Evolutionary conservation across 2,113 vertebrate species (phyloP).

Genomic region (Isurus oxyrinchus): DNA sequence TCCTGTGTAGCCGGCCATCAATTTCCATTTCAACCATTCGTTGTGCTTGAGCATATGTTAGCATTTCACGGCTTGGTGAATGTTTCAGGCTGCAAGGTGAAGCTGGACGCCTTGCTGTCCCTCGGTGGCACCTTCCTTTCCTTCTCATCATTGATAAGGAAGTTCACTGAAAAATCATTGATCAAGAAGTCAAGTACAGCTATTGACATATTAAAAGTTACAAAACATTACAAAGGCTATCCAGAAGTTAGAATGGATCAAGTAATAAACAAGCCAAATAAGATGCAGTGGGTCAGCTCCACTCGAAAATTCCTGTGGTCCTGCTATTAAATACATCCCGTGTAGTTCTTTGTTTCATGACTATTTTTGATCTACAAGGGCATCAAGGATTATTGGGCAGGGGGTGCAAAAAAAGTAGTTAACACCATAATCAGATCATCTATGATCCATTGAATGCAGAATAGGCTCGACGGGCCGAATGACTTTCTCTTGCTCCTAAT

Average conservation of each 20-base stretch:
- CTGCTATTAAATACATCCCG: no score
- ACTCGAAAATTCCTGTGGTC: no score
- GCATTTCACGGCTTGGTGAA: slow-evolving; percentile 82
- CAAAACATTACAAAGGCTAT: background rate
- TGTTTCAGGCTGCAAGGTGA: slow-evolving; percentile 83
- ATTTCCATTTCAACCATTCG: slow-evolving; percentile 95
- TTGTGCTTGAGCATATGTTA: slow-evolving; percentile 93
- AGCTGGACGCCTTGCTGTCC: slow-evolving; percentile 71
- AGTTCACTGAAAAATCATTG: background rate
- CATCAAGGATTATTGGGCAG: no score
- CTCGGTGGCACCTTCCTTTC: slow-evolving; percentile 85
- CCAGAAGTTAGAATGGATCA: background rate
- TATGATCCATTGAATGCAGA: no score
- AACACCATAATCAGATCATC: no score
- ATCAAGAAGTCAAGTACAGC: background rate
- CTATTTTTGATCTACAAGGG: no score
- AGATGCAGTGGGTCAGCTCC: no score
- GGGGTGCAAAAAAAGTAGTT: no score
- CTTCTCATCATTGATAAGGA: slow-evolving; percentile 71
- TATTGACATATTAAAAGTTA: background rate
- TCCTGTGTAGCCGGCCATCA: slow-evolving; percentile 81
- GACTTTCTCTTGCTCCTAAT: no score
- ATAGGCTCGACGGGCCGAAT: no score
- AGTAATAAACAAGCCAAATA: background rate
- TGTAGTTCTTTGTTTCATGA: no score